phyloP scores from a whole-genome alignment of 2,888 invertebrate species.

The Euphydryas editha region DNA sequence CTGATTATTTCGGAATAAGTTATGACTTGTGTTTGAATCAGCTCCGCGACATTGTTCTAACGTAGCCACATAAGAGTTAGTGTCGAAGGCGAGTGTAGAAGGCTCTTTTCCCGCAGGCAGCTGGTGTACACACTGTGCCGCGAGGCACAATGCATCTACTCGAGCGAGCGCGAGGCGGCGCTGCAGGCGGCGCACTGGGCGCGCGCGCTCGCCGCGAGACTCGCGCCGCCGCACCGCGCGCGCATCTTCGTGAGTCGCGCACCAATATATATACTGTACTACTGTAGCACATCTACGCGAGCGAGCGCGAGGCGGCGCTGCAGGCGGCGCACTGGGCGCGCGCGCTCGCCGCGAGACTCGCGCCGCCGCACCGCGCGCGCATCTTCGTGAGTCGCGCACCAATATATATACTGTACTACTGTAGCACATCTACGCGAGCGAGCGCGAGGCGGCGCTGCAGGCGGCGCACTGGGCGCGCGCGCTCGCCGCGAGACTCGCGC shows the following conservation, averaged over 20 bases:
- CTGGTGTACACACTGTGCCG: conserved; percentile 86
- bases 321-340: conserved; percentile 93
- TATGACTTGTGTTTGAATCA: too few relatives aligned
- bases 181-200: conserved; percentile 92
- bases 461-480: conserved; percentile 92
- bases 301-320: conserved; percentile 90
- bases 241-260: conserved; percentile 40
- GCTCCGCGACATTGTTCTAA: too few relatives aligned
- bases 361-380: conserved; percentile 44
- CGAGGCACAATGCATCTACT: conserved; percentile 90
- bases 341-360: conserved; percentile 80
- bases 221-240: conserved; percentile 49
- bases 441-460: conserved; percentile 91
- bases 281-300: conserved; percentile 90
- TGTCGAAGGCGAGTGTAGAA: too few relatives aligned
- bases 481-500: conserved; percentile 74
- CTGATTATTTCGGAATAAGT: too few relatives aligned
- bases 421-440: conserved; percentile 90
- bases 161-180: conserved; percentile 90
- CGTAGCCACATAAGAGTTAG: too few relatives aligned
- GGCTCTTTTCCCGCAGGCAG: conserved; percentile 56
- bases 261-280: too few relatives aligned
- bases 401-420: too few relatives aligned
- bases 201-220: conserved; percentile 85
- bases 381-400: conserved; percentile 41